Conservation (phyloP, 2,113 vertebrate species). For the Tragelaphus buxtoni region DNA sequence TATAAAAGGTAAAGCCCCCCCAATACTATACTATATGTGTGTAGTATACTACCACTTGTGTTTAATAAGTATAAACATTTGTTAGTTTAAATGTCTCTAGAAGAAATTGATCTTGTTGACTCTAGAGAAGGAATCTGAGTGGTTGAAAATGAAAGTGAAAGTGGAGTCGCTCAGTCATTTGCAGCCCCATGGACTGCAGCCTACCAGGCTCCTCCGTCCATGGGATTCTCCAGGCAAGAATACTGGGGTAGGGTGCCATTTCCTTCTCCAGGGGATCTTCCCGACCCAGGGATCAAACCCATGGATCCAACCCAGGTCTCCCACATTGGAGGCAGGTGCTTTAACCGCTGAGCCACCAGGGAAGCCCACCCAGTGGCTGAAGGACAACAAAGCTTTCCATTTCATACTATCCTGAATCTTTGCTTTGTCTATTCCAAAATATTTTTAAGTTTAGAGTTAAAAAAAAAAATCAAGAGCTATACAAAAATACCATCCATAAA, state of each 20-base stretch:
- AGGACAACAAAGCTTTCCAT: background rate
- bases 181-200: too few species aligned
- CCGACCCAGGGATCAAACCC: too few species aligned
- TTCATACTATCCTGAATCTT: background rate
- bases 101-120: background rate
- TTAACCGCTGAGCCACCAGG: too few species aligned
- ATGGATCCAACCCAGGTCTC: too few species aligned
- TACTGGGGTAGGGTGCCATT: too few species aligned
- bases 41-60: background rate
- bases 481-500: background rate
- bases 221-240: too few species aligned
- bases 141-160: background rate
- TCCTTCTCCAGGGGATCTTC: too few species aligned
- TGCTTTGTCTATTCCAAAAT: background rate
- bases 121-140: background rate
- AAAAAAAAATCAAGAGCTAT: background rate
- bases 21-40: background rate
- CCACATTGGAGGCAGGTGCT: too few species aligned
- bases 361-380: background rate
- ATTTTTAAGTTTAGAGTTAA: background rate
- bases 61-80: background rate
- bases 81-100: background rate
- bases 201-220: too few species aligned
- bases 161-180: too few species aligned
- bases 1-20: background rate